phyloP scores from a whole-genome alignment of 2,797 vertebrate species.

The Myotis planiceps region DNA sequence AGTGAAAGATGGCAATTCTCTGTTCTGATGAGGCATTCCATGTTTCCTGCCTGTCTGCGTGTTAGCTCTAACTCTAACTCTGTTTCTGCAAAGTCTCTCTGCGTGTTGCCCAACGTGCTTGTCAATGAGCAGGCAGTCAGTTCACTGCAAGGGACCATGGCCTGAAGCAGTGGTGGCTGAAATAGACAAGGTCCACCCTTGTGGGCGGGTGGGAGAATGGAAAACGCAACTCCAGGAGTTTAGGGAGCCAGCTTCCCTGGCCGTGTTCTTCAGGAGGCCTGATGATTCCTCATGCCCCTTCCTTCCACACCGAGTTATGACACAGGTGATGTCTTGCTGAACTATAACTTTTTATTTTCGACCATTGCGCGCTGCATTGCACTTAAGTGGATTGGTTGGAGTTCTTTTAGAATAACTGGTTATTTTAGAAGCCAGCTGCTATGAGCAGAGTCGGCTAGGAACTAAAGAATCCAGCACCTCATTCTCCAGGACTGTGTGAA shows the following conservation, averaged over 20 bases:
- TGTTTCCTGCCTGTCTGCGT: constrained; percentile 52
- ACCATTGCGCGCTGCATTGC: constrained; percentile 30
- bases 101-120: constrained; percentile 52
- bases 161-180: neutral
- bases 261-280: constrained; percentile 25
- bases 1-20: constrained; percentile 60
- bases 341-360: constrained; percentile 62
- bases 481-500: constrained; percentile 60
- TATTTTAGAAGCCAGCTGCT: constrained; percentile 39
- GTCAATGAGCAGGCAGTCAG: constrained; percentile 46
- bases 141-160: constrained; percentile 37
- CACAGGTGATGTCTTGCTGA: constrained; percentile 49
- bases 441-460: constrained; percentile 49
- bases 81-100: constrained; percentile 64
- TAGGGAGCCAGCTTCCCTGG: neutral
- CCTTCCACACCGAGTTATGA: constrained; percentile 42
- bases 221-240: neutral
- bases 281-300: neutral
- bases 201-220: neutral
- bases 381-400: neutral
- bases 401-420: constrained; percentile 22
- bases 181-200: neutral
- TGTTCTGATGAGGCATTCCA: constrained; percentile 61
- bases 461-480: constrained; percentile 29
- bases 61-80: constrained; percentile 60